Evolutionary conservation across 2,113 vertebrate species (phyloP).

Genomic region (Spilogale gracilis): DNA sequence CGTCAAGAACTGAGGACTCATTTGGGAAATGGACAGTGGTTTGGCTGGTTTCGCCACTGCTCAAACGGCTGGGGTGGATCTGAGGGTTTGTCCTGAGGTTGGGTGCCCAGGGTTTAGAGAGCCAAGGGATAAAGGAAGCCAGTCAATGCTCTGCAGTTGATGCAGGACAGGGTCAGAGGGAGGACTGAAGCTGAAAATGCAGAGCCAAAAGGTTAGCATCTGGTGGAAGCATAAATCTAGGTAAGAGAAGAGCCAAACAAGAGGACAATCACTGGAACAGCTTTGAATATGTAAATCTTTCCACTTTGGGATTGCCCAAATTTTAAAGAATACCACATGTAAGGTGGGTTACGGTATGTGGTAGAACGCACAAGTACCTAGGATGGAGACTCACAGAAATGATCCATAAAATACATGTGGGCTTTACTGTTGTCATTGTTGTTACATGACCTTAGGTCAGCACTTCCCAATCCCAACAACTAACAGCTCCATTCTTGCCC

Average conservation of each 20-base stretch:
- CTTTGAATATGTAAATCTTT: neutral
- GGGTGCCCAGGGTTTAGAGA: neutral
- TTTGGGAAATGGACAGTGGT: neutral
- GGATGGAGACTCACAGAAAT: neutral
- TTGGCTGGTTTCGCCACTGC: neutral
- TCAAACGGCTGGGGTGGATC: neutral
- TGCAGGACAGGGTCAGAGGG: neutral
- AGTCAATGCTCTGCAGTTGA: neutral
- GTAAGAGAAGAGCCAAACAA: neutral
- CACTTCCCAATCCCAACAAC: neutral
- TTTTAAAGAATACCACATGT: neutral
- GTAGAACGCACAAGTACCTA: neutral
- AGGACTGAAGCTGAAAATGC: neutral
- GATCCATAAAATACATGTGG: no score
- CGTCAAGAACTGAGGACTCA: neutral
- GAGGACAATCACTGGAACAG: neutral
- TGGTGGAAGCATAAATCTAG: neutral
- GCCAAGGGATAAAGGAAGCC: neutral
- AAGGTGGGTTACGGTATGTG: neutral
- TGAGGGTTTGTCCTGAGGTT: neutral
- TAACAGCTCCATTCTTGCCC: neutral
- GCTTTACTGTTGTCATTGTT: neutral
- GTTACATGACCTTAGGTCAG: neutral
- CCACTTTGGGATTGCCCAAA: neutral
- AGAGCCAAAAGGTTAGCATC: neutral